These are phyloP conservation scores for Acanthiza pusilla DNA, from an alignment of 2,797 vertebrate species.

Conservation along the genomic window DNA sequence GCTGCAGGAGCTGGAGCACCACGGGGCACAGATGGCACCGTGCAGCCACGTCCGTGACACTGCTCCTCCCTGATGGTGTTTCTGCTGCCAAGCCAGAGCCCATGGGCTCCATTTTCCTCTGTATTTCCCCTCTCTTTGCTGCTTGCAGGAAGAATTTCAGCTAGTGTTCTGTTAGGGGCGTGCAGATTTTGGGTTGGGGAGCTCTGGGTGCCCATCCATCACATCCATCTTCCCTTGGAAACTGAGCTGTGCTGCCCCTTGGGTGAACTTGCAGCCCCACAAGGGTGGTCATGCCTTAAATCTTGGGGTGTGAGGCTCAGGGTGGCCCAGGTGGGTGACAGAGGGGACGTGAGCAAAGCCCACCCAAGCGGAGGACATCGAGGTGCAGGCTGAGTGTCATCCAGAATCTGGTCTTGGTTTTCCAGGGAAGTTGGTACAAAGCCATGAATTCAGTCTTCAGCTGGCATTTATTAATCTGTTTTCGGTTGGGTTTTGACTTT, in stretches of 20 bases:
- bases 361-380: not conserved
- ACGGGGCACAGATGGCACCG: not conserved
- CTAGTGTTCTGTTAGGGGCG: no score
- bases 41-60: not conserved
- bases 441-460: not conserved
- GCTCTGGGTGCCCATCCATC: not conserved
- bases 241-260: not conserved
- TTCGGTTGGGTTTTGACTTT: not conserved
- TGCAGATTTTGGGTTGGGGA: not conserved
- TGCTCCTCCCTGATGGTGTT: not conserved
- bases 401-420: not conserved
- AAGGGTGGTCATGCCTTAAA: not conserved
- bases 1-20: not conserved
- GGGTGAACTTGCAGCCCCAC: no score
- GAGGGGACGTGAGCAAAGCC: not conserved
- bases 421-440: not conserved
- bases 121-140: not conserved
- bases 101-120: not conserved
- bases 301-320: rapidly evolving
- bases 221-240: not conserved
- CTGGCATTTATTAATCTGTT: not conserved
- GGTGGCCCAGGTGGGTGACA: not conserved
- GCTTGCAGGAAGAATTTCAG: not conserved
- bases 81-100: not conserved
- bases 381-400: rapidly evolving